phyloP scores from a whole-genome alignment of 2,888 invertebrate genomes.

The Brachyopa scutellaris region DNA sequence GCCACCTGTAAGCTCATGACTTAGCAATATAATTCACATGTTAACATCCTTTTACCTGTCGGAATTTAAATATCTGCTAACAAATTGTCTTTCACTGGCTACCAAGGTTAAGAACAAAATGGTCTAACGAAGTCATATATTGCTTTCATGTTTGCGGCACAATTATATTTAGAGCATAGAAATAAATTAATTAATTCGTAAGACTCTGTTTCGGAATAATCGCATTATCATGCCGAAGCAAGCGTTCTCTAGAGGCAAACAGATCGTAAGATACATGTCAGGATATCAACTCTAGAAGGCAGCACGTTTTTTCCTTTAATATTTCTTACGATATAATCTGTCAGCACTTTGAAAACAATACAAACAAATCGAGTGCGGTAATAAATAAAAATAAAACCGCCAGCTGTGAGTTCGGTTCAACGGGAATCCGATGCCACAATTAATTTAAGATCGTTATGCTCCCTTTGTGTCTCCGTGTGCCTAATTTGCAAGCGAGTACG shows the following conservation, averaged over 20 bases:
- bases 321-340: constrained; percentile 17
- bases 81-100: constrained; percentile 8
- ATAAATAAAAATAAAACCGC: constrained; percentile 40
- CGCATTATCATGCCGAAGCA: background rate
- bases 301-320: constrained; percentile 40
- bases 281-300: constrained; percentile 47
- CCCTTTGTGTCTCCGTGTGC: constrained; percentile 54
- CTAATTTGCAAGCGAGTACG: constrained; percentile 50
- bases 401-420: constrained; percentile 38
- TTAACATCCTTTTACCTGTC: constrained; percentile 8
- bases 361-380: constrained; percentile 4
- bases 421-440: constrained; percentile 31
- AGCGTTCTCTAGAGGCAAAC: background rate
- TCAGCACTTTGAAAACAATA: constrained; percentile 10
- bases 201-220: constrained; percentile 44
- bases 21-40: background rate
- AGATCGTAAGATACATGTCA: constrained; percentile 35
- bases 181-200: constrained; percentile 18
- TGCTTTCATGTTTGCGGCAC: constrained; percentile 5
- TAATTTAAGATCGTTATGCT: constrained; percentile 56
- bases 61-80: background rate
- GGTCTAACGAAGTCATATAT: background rate
- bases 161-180: constrained; percentile 27
- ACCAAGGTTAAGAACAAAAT: constrained; percentile 26
- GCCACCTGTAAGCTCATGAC: too few relatives aligned